phyloP scores from a whole-genome alignment of 2,113 vertebrate genomes.

The Alectura lathami region DNA sequence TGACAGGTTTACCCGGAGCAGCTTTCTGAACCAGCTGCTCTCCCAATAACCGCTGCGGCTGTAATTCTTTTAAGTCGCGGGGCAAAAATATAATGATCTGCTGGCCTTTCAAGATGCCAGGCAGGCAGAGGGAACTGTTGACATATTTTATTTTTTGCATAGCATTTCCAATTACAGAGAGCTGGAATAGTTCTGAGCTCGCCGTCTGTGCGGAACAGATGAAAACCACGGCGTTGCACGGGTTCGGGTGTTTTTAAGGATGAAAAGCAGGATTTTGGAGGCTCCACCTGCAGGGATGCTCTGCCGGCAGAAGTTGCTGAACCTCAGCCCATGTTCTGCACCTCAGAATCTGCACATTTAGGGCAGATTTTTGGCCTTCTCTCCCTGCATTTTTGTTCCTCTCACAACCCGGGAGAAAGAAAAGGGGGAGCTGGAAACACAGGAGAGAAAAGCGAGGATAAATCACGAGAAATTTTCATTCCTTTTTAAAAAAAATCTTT shows the following conservation, averaged over 20 bases:
- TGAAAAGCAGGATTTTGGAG: background rate
- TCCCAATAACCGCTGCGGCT: background rate
- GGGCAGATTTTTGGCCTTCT: background rate
- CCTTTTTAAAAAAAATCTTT: background rate
- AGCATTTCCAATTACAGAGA: slow-evolving; percentile 15
- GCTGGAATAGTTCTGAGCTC: background rate
- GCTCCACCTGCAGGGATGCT: background rate
- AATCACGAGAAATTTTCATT: background rate
- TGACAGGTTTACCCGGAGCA: slow-evolving; percentile 65
- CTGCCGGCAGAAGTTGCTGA: background rate
- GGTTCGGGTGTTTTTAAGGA: background rate
- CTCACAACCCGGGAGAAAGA: background rate
- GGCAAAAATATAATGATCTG: background rate
- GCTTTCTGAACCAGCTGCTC: slow-evolving; percentile 50
- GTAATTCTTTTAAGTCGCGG: slow-evolving; percentile 2
- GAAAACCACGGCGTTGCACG: background rate
- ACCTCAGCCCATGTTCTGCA: background rate
- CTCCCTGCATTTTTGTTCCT: background rate
- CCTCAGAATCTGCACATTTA: background rate
- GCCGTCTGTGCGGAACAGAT: background rate
- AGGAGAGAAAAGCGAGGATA: background rate
- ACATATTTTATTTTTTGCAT: slow-evolving; percentile 27
- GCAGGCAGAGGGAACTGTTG: background rate
- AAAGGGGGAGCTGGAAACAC: background rate
- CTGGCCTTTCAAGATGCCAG: background rate